Evolutionary conservation across 2,113 vertebrate species (phyloP), one percentile per base, ranked within the genome.

Genomic region (Ibidorhyncha struthersii): DNA sequence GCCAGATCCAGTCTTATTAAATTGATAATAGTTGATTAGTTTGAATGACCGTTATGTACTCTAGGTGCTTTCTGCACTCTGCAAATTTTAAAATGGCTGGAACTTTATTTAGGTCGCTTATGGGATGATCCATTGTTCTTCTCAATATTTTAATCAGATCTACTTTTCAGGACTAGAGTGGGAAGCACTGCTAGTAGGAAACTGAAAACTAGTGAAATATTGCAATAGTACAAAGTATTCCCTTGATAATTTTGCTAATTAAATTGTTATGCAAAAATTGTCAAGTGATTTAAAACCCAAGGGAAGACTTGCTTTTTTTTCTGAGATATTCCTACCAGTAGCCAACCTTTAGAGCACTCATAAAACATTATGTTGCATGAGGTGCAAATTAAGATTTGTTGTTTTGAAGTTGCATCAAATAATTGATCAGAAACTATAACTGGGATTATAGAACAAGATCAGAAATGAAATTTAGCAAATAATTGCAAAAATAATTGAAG

Each of bases 401-500:
- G 82, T 97, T 98, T 98, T 97, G 95, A 98, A 98, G 93, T 96
- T 93, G 84, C 95, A 98, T 98, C 97, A 98, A 96, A 98, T 98
- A 98, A 98, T 98, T 98, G 98, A 98, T 98, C 98, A 98, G 96
- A 82, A 98, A 96, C 89, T 92, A 59, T 97, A 97, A 97, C 95
- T 96, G 90, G 98, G 97, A 98, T 98, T 98, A 97, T 82, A 97
- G 89, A 98, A 89, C 50, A 96, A 97, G 97, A 98, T 98, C 95
- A 97, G 96, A 98, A 97, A 94, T 94, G 41, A 98, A 98, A 96
- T 97, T 93, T 94, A 95, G 93, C 93, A 97, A 98, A 98, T 98
- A 98, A 98, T 98, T 98, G 95, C 92, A 97, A 97, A 98, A 97
- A 94, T 98, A 98, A 98, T 98, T 98, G 96, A 94, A 97, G 96